phyloP scores from a whole-genome alignment of 2,797 vertebrate genomes.

The Coracias cyanogaster region DNA sequence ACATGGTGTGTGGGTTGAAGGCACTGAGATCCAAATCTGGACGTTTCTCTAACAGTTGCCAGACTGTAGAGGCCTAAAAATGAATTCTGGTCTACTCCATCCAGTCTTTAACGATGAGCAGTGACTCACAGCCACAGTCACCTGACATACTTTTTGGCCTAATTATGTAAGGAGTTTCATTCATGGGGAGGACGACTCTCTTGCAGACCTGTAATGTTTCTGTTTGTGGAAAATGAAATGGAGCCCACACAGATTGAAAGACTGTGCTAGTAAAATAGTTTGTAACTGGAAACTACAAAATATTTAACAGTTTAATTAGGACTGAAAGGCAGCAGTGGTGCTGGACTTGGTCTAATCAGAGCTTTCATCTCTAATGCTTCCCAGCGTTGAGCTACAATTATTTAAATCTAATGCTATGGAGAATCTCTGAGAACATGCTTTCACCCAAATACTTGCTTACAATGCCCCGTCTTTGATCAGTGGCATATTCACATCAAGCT shows the following conservation, averaged over 20 bases:
- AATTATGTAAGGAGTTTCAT: background rate
- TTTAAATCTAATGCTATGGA: background rate
- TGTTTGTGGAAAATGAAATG: constrained; percentile 8
- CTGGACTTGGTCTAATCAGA: constrained; percentile 48
- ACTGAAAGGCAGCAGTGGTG: constrained; percentile 33
- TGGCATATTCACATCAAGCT: background rate
- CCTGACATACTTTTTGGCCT: background rate
- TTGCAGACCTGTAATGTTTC: background rate
- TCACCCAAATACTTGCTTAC: constrained; percentile 34
- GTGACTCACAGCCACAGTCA: background rate
- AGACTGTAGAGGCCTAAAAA: background rate
- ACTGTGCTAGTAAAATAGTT: background rate
- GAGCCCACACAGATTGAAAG: background rate
- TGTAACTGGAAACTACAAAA: background rate
- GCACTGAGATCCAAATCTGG: background rate
- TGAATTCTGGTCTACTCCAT: background rate
- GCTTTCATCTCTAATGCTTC: constrained; percentile 66
- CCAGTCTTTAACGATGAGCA: background rate
- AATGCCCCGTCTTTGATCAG: constrained; percentile 56
- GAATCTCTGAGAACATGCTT: background rate
- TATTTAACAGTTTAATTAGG: constrained; percentile 58
- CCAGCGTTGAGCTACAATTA: constrained; percentile 41
- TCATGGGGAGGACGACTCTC: background rate
- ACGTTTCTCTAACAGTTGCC: background rate
- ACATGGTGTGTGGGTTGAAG: background rate